A percentile compares a stretch with the other conserved stretches of the same genome.
These are phyloP conservation scores for Antechinus stuartii DNA, from an alignment of 2,113 vertebrate genomes.

Conservation along the genomic window DNA sequence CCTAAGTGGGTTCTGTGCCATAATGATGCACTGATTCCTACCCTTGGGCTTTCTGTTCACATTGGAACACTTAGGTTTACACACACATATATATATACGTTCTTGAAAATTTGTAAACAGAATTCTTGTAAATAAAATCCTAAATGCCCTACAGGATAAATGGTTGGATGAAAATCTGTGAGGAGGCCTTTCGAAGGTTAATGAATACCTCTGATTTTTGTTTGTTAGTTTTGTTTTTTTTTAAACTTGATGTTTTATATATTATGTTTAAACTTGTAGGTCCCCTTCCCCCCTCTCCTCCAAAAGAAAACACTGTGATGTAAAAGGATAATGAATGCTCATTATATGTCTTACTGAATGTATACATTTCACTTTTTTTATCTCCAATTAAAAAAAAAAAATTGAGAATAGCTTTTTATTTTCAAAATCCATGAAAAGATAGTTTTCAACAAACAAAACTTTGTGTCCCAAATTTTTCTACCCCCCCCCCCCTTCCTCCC, in stretches of 20 bases:
- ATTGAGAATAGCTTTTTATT: too few relatives aligned
- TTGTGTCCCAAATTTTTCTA: too few relatives aligned
- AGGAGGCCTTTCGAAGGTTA: slow-evolving; percentile 12
- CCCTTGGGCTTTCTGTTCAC: slow-evolving; percentile 17
- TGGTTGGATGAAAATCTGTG: neutral
- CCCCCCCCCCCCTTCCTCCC: too few relatives aligned
- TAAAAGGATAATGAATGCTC: neutral
- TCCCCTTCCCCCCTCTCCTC: neutral
- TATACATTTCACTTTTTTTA: neutral
- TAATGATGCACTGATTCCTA: neutral
- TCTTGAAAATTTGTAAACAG: slow-evolving; percentile 51
- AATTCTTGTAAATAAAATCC: slow-evolving; percentile 54
- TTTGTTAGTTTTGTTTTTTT: neutral
- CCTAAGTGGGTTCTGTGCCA: neutral
- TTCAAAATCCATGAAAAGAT: too few relatives aligned
- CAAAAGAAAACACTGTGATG: neutral
- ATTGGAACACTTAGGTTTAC: slow-evolving; percentile 30
- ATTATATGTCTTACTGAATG: neutral
- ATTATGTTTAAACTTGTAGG: neutral
- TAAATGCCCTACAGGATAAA: slow-evolving; percentile 37
- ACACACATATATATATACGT: neutral
- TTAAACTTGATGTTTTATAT: slow-evolving; percentile 18
- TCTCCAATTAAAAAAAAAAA: too few relatives aligned
- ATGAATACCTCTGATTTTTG: slow-evolving; percentile 1
- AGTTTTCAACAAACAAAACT: too few relatives aligned